These are phyloP conservation scores for Linurgus olivaceus DNA, from an alignment of 2,797 vertebrate genomes.

Conservation along the genomic window DNA sequence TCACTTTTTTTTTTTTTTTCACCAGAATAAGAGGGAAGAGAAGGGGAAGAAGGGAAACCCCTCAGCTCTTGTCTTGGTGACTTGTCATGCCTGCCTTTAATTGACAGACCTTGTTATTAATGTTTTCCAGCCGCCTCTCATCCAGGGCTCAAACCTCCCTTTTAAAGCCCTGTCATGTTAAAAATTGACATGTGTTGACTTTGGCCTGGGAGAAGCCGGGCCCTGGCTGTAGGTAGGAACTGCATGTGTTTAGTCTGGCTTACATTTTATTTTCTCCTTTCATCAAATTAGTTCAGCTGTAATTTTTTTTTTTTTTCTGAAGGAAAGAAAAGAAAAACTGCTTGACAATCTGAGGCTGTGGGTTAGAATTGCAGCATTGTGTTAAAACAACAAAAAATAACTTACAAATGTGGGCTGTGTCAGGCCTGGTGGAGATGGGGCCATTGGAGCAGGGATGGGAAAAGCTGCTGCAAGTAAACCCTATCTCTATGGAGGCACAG, in stretches of 20 bases:
- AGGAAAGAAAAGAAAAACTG: conserved; percentile 56
- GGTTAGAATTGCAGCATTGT: conserved; percentile 54
- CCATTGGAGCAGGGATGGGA: neutral
- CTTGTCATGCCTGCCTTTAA: conserved; percentile 59
- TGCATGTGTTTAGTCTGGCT: conserved; percentile 74
- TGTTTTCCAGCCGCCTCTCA: conserved; percentile 66
- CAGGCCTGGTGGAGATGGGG: neutral
- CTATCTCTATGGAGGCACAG: neutral
- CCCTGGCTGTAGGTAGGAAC: conserved; percentile 76
- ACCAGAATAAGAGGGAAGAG: neutral
- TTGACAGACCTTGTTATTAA: conserved; percentile 70
- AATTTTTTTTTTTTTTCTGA: conserved; percentile 48
- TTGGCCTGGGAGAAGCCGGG: conserved; percentile 67
- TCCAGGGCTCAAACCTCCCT: conserved; percentile 54
- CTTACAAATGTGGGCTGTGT: neutral
- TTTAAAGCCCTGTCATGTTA: conserved; percentile 73
- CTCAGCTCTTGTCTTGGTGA: conserved; percentile 10
- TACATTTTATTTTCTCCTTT: conserved; percentile 74
- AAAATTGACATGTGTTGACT: conserved; percentile 75
- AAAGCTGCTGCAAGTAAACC: neutral
- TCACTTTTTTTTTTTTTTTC: neutral
- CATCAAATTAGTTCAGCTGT: conserved; percentile 78
- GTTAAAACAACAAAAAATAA: conserved; percentile 48
- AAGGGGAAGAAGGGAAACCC: neutral
- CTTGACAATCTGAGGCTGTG: conserved; percentile 47